Percentiles rank a stretch among this genome's conserved stretches.
Conservation (phyloP, 2,888 invertebrate species). For the Xanthia togata region DNA sequence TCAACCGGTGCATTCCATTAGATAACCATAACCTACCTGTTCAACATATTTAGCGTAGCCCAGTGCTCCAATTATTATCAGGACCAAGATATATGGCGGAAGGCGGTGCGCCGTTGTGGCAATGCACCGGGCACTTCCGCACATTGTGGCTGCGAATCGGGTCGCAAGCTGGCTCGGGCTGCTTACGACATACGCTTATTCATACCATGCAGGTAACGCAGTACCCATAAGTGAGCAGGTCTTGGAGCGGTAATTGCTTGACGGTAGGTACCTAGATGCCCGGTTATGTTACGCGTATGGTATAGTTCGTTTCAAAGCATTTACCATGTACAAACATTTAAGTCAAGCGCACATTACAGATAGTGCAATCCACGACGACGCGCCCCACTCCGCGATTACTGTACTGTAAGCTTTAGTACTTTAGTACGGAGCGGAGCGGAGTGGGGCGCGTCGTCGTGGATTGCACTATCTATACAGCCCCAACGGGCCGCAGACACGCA, state of each 20-base stretch:
- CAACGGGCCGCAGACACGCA: too few relatives aligned
- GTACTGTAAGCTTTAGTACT: too few relatives aligned
- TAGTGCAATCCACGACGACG: too few relatives aligned
- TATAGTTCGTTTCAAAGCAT: too few relatives aligned
- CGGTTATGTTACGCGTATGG: neutral
- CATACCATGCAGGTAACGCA: slow-evolving; percentile 50
- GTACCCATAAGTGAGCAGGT: slow-evolving; percentile 40
- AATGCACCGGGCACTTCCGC: slow-evolving; percentile 75
- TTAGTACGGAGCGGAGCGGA: too few relatives aligned
- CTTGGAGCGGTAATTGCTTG: slow-evolving; percentile 29
- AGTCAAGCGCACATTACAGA: too few relatives aligned
- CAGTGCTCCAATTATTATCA: slow-evolving; percentile 48
- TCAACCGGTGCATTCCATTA: slow-evolving; percentile 11
- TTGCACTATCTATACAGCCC: too few relatives aligned
- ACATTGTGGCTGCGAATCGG: slow-evolving; percentile 79
- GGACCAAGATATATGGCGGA: slow-evolving; percentile 77
- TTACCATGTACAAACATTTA: too few relatives aligned
- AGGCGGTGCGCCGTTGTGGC: slow-evolving; percentile 69
- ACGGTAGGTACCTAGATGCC: too few relatives aligned
- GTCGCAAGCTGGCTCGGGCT: slow-evolving; percentile 62
- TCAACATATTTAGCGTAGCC: slow-evolving; percentile 29
- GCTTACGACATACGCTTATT: slow-evolving; percentile 66
- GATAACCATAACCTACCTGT: slow-evolving; percentile 35
- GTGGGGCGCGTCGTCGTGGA: too few relatives aligned
- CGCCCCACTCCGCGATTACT: too few relatives aligned